Evolutionary conservation across 2,797 vertebrate genomes (phyloP).

Genomic region (Apodemus agrarius): DNA sequence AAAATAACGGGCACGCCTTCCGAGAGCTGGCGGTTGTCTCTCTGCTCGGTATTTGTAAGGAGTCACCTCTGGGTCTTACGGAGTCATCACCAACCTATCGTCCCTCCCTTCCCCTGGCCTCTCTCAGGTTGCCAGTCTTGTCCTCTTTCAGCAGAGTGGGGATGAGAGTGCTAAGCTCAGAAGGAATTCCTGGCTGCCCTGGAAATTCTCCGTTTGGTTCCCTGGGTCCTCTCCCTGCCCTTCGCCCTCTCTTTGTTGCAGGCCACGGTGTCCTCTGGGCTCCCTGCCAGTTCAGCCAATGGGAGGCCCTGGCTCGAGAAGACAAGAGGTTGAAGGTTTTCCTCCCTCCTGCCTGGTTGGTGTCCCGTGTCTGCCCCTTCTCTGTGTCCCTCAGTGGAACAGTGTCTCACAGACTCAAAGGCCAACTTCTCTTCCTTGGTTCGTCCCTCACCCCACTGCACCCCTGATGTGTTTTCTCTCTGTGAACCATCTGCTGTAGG

Average conservation of each 20-base stretch:
- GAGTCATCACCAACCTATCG: background rate
- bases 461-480: background rate
- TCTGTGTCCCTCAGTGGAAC: background rate
- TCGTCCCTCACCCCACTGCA: background rate
- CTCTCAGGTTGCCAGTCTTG: background rate
- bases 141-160: background rate
- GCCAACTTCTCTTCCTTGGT: rapidly evolving
- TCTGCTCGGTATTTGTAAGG: background rate
- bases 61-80: background rate
- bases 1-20: background rate
- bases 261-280: background rate
- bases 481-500: background rate
- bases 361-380: background rate
- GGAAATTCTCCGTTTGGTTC: background rate
- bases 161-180: background rate
- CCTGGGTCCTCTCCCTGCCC: background rate
- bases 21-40: background rate
- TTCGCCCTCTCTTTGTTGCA: background rate
- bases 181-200: background rate
- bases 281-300: background rate
- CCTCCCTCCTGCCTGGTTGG: background rate
- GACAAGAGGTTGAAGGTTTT: background rate
- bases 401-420: background rate
- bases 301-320: background rate
- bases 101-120: background rate